Percentiles rank a stretch among this genome's conserved stretches.
Evolutionary conservation across 1,140 invertebrate genomes (phyloP).

Genomic region (Heliothis subflexa): DNA sequence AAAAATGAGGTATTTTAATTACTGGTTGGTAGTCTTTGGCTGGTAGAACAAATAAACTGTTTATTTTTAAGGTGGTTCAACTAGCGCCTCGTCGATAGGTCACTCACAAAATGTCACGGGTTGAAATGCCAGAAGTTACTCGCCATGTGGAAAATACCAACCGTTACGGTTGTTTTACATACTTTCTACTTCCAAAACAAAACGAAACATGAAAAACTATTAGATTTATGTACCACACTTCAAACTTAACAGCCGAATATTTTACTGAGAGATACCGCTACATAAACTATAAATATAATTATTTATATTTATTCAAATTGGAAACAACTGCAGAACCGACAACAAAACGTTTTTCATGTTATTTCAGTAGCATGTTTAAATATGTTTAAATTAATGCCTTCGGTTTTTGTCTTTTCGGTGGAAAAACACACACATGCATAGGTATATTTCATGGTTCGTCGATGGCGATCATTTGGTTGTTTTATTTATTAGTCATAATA

Average conservation of each 20-base stretch:
- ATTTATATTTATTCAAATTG: not conserved
- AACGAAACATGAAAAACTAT: not conserved
- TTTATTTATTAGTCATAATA: not conserved
- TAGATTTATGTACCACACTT: slow-evolving; percentile 14
- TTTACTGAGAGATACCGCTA: slow-evolving; percentile 13
- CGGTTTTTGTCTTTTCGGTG: not conserved
- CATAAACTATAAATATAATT: not conserved
- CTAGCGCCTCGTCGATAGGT: slow-evolving; percentile 18
- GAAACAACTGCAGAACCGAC: not conserved
- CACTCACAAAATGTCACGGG: slow-evolving; percentile 23
- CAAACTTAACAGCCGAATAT: not conserved
- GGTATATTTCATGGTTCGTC: slow-evolving; percentile 5
- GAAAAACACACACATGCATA: slow-evolving; percentile 6
- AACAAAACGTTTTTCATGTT: not conserved
- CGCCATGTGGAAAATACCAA: slow-evolving; percentile 6
- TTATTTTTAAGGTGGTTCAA: slow-evolving; percentile 22
- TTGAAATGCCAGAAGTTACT: slow-evolving; percentile 33
- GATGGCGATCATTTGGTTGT: slow-evolving; percentile 1
- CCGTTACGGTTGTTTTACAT: slow-evolving; percentile 9
- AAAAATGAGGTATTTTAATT: slow-evolving; percentile 5
- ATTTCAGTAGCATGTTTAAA: not conserved
- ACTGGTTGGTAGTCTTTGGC: not conserved
- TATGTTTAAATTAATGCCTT: not conserved
- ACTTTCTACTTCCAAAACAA: not conserved
- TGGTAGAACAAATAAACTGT: slow-evolving; percentile 19